phyloP scores from a whole-genome alignment of 2,113 vertebrate genomes.

The Uria lomvia region DNA sequence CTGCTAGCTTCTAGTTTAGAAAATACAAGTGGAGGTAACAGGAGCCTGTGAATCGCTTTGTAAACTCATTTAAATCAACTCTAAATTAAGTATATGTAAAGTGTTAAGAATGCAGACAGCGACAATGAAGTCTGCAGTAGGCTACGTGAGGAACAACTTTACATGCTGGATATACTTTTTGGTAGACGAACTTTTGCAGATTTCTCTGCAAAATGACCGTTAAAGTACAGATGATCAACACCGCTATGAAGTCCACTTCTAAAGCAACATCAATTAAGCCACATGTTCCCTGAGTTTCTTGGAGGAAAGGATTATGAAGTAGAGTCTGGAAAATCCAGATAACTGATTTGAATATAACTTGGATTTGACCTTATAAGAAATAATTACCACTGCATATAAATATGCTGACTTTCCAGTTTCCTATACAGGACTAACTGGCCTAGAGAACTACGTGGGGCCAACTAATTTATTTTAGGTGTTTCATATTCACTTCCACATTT shows the following conservation, averaged over 20 bases:
- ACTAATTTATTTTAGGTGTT: neutral
- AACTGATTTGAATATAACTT: neutral
- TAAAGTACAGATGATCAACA: neutral
- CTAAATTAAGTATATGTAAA: neutral
- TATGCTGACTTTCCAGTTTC: neutral
- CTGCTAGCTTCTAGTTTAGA: neutral
- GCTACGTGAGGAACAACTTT: neutral
- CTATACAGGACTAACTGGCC: neutral
- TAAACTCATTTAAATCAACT: neutral
- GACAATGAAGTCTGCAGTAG: neutral
- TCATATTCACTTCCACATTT: neutral
- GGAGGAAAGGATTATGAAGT: neutral
- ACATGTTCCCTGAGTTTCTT: neutral
- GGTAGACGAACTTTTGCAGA: neutral
- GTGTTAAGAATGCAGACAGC: neutral
- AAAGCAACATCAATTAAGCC: neutral
- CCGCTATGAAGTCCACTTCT: neutral
- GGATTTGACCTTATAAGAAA: neutral
- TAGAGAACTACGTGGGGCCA: neutral
- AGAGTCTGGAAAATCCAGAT: neutral
- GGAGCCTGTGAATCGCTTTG: neutral
- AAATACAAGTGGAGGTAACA: neutral
- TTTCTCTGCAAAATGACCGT: neutral
- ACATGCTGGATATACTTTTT: neutral
- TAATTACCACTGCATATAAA: neutral